Conservation (phyloP, 1,140 invertebrate genomes). For the Aricia agestis region DNA sequence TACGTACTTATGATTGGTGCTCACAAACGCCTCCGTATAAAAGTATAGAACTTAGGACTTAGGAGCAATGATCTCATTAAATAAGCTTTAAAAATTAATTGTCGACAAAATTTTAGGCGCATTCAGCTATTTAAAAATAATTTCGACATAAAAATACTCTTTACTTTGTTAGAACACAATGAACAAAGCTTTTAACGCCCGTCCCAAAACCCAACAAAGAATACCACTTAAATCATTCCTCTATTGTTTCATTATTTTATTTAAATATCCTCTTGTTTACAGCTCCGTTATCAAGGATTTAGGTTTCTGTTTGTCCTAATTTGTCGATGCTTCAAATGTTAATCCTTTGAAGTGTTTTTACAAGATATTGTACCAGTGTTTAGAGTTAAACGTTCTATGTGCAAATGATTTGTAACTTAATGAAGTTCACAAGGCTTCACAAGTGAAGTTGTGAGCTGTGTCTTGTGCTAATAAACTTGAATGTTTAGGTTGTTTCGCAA, state of each 20-base stretch:
- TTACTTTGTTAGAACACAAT: not conserved
- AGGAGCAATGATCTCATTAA: not conserved
- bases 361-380: no score
- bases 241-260: conserved; percentile 1
- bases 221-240: not conserved
- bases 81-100: no score
- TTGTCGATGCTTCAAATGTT: not conserved
- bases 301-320: not conserved
- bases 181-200: not conserved
- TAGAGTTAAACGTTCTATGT: no score
- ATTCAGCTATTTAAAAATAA: not conserved
- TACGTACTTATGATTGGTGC: no score
- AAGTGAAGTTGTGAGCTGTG: no score
- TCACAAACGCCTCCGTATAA: no score
- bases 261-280: not conserved
- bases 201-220: not conserved
- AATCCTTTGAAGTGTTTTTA: no score
- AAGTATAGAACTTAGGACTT: no score
- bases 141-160: not conserved
- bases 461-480: no score
- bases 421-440: no score
- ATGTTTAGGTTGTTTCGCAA: no score
- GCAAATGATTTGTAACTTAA: no score
- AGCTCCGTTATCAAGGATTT: not conserved
- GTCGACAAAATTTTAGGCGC: not conserved